Conservation (phyloP, 2,797 vertebrate genomes). For the Ctenopoma multispine region DNA sequence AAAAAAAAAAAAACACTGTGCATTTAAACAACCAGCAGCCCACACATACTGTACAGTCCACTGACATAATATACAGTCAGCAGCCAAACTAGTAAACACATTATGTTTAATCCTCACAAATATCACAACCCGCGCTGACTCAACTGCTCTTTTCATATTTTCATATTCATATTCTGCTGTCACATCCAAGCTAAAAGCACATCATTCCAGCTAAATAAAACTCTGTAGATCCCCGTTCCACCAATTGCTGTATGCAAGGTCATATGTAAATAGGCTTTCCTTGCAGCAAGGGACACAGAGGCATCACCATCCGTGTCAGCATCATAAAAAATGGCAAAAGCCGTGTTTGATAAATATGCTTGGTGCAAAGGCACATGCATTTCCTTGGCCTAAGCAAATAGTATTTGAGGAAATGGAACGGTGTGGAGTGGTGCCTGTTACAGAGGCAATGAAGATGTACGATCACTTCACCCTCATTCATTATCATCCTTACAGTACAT, state of each 20-base stretch:
- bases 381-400: slow-evolving; percentile 50
- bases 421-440: slow-evolving; percentile 10
- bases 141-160: slow-evolving; percentile 64
- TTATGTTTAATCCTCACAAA: slow-evolving; percentile 73
- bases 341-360: slow-evolving; percentile 70
- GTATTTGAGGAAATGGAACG: slow-evolving; percentile 31
- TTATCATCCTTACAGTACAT: slow-evolving; percentile 18
- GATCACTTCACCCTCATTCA: slow-evolving; percentile 46
- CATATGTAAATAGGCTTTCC: slow-evolving; percentile 74
- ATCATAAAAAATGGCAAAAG: slow-evolving; percentile 48
- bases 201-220: slow-evolving; percentile 70
- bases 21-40: slow-evolving; percentile 29
- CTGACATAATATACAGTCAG: slow-evolving; percentile 47
- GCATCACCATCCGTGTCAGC: slow-evolving; percentile 46
- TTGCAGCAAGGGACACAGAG: slow-evolving; percentile 48
- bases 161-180: slow-evolving; percentile 77
- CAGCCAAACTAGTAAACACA: slow-evolving; percentile 68
- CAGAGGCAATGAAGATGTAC: slow-evolving; percentile 20
- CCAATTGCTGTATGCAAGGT: slow-evolving; percentile 71
- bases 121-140: slow-evolving; percentile 64
- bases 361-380: slow-evolving; percentile 24
- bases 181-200: slow-evolving; percentile 75
- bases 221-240: slow-evolving; percentile 34
- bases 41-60: slow-evolving; percentile 38
- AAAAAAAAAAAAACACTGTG: slow-evolving; percentile 47